A percentile compares a stretch with the other conserved stretches of the same genome.
Evolutionary conservation across 2,888 invertebrate species (phyloP).

Genomic region (Agriopis marginaria): DNA sequence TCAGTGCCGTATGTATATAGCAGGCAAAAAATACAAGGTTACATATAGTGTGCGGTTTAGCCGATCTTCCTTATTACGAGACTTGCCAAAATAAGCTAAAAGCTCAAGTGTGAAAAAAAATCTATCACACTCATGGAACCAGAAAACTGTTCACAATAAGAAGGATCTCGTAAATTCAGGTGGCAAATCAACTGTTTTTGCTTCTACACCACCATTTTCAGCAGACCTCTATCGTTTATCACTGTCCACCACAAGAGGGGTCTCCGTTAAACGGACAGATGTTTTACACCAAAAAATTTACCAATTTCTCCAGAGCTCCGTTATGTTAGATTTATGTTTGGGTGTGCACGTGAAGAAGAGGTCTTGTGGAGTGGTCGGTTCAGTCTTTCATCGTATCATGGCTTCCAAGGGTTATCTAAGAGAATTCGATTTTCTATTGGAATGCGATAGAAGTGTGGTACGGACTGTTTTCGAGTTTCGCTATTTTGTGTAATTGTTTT

Average conservation of each 20-base stretch:
- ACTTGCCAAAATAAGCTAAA: not conserved
- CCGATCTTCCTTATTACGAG: too few species aligned
- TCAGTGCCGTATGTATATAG: too few species aligned
- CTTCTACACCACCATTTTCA: slow-evolving; percentile 45
- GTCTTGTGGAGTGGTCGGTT: slow-evolving; percentile 46
- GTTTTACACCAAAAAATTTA: slow-evolving; percentile 33
- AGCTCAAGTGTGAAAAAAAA: slow-evolving; percentile 41
- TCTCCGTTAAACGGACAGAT: slow-evolving; percentile 23
- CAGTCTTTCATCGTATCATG: slow-evolving; percentile 54
- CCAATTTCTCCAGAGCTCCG: slow-evolving; percentile 26
- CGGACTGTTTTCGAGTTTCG: slow-evolving; percentile 26
- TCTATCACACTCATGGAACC: slow-evolving; percentile 53
- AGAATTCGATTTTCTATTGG: slow-evolving; percentile 54
- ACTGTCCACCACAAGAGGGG: slow-evolving; percentile 28
- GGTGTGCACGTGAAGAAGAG: slow-evolving; percentile 38
- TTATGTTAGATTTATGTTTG: slow-evolving; percentile 6
- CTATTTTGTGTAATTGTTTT: slow-evolving; percentile 32
- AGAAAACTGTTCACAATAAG: slow-evolving; percentile 54
- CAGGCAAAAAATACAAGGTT: too few species aligned
- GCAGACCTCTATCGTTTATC: slow-evolving; percentile 36
- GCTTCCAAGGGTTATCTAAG: slow-evolving; percentile 54
- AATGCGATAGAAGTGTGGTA: slow-evolving; percentile 48
- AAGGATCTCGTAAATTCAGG: slow-evolving; percentile 54
- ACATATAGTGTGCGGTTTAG: too few species aligned
- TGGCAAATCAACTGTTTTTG: slow-evolving; percentile 58